Evolutionary conservation across 2,888 invertebrate species (phyloP).

Genomic region (Laothoe populi): DNA sequence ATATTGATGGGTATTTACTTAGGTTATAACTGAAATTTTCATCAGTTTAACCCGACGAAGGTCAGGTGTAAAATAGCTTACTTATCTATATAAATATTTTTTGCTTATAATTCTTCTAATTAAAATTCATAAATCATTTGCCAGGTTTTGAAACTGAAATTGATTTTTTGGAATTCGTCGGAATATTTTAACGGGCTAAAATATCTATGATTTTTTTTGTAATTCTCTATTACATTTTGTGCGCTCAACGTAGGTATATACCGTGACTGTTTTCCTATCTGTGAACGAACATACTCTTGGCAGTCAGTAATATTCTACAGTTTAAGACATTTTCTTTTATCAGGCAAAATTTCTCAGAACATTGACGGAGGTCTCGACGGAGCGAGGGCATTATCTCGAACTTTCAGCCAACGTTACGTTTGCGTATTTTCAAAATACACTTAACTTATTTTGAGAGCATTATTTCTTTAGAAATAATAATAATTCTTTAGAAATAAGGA

Average conservation of each 20-base stretch:
- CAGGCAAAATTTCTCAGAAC: slow-evolving; percentile 63
- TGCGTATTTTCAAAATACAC: slow-evolving; percentile 53
- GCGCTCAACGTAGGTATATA: background rate
- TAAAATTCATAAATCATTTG: background rate
- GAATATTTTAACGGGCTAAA: background rate
- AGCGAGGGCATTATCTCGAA: slow-evolving; percentile 61
- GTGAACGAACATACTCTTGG: slow-evolving; percentile 24
- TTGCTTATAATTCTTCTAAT: too few species aligned
- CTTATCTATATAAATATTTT: background rate
- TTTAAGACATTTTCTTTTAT: slow-evolving; percentile 71
- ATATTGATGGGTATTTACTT: slow-evolving; percentile 21
- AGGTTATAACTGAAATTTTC: slow-evolving; percentile 8
- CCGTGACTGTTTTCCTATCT: background rate
- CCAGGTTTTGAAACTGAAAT: background rate
- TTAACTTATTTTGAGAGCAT: background rate
- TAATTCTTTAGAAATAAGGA: too few species aligned
- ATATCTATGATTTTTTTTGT: background rate
- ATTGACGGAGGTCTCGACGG: slow-evolving; percentile 58
- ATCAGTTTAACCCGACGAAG: background rate
- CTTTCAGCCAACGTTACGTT: slow-evolving; percentile 54
- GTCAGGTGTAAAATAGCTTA: background rate
- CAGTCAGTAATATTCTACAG: slow-evolving; percentile 47
- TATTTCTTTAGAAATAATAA: too few species aligned
- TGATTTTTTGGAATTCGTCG: background rate
- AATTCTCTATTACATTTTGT: background rate